Evolutionary conservation across 2,797 vertebrate species (phyloP).

Genomic region (Cuniculus paca): DNA sequence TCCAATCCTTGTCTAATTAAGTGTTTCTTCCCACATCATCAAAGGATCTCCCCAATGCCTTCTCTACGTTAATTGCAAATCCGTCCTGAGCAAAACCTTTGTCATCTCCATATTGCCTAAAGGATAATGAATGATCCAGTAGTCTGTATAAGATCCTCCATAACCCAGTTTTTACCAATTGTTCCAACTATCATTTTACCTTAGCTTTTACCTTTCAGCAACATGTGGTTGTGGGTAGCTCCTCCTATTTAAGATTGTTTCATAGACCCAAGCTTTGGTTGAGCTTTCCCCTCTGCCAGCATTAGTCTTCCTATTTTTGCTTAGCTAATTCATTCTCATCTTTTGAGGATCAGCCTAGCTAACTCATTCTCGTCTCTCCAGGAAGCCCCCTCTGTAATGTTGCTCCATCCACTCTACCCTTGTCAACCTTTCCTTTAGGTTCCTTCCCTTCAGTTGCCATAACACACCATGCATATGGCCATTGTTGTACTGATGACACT

Average conservation of each 20-base stretch:
- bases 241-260: conserved; percentile 6
- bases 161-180: neutral
- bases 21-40: neutral
- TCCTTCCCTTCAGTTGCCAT: neutral
- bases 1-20: neutral
- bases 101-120: neutral
- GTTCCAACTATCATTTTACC: neutral
- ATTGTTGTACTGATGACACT: neutral
- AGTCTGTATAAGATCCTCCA: neutral
- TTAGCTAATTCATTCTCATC: neutral
- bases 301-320: neutral
- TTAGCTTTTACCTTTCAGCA: neutral
- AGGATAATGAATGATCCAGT: neutral
- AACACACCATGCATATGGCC: neutral
- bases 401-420: neutral
- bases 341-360: neutral
- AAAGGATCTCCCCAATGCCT: neutral
- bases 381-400: neutral
- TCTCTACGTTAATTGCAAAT: neutral
- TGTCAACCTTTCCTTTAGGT: neutral
- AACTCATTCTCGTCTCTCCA: neutral
- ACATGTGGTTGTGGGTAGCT: neutral
- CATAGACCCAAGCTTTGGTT: neutral
- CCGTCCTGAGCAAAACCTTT: neutral
- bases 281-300: neutral